phyloP scores from a whole-genome alignment of 2,797 vertebrate species.

The Erpetoichthys calabaricus region DNA sequence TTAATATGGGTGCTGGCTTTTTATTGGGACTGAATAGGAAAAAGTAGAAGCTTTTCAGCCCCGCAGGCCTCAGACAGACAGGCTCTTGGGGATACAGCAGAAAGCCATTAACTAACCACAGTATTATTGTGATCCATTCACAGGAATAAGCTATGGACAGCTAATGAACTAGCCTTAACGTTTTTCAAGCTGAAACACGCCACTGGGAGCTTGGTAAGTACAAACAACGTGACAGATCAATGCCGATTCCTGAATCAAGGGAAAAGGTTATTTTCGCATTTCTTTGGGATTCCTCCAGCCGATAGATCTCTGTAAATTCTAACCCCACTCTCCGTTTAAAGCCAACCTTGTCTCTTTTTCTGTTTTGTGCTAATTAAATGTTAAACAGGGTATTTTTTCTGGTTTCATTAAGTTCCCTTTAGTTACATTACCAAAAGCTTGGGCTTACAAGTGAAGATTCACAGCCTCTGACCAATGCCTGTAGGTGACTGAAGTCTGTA shows the following conservation, averaged over 20 bases:
- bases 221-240: constrained; percentile 94
- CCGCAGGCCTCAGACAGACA: constrained; percentile 77
- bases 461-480: no score
- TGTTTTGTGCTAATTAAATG: constrained; percentile 57
- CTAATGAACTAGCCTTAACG: constrained; percentile 89
- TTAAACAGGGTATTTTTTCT: constrained; percentile 37
- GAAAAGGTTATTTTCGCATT: constrained; percentile 85
- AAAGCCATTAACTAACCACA: constrained; percentile 99
- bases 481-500: no score
- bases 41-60: constrained; percentile 59
- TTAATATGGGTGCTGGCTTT: no score
- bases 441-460: no score
- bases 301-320: constrained; percentile 39
- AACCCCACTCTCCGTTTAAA: constrained; percentile 39
- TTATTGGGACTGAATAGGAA: neutral
- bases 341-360: constrained; percentile 33
- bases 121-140: constrained; percentile 90
- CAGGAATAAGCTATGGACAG: constrained; percentile 77
- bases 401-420: no score
- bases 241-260: constrained; percentile 82
- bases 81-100: constrained; percentile 92
- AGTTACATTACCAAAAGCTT: no score
- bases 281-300: constrained; percentile 61
- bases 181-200: constrained; percentile 68
- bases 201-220: constrained; percentile 75